A percentile compares a stretch with the other conserved stretches of the same genome.
Conservation (phyloP, 2,797 vertebrate species). For the Pseudocheirus occidentalis region DNA sequence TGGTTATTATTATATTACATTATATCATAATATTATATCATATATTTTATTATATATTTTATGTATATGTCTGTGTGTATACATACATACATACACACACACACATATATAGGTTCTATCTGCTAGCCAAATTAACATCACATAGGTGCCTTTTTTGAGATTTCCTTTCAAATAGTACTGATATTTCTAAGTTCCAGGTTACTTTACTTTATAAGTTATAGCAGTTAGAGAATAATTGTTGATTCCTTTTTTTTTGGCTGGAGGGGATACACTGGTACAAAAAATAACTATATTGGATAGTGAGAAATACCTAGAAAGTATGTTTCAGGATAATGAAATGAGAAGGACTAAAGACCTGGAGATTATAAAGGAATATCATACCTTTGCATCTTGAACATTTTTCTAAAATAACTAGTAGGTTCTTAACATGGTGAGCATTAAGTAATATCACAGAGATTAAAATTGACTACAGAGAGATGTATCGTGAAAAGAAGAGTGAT, state of each 20-base stretch:
- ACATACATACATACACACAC: no score
- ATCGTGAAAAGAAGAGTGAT: neutral
- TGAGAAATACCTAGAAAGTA: neutral
- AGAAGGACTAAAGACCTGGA: neutral
- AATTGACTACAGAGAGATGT: neutral
- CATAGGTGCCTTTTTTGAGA: neutral
- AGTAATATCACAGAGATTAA: neutral
- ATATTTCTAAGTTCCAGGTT: neutral
- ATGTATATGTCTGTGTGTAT: no score
- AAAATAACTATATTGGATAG: neutral
- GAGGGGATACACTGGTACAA: neutral
- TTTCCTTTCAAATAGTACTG: neutral
- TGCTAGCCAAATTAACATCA: neutral
- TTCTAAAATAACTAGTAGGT: neutral
- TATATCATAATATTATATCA: no score
- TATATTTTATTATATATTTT: no score
- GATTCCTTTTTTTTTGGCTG: neutral
- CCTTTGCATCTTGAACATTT: neutral
- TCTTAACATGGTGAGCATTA: neutral
- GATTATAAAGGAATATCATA: neutral
- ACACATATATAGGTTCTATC: no score
- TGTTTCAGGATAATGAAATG: neutral
- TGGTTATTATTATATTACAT: no score
- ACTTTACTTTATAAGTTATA: neutral
- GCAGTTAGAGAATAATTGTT: neutral